Base-by-base conservation (phyloP, 2,797 vertebrate species). In the Synanceia verrucosa region DNA sequence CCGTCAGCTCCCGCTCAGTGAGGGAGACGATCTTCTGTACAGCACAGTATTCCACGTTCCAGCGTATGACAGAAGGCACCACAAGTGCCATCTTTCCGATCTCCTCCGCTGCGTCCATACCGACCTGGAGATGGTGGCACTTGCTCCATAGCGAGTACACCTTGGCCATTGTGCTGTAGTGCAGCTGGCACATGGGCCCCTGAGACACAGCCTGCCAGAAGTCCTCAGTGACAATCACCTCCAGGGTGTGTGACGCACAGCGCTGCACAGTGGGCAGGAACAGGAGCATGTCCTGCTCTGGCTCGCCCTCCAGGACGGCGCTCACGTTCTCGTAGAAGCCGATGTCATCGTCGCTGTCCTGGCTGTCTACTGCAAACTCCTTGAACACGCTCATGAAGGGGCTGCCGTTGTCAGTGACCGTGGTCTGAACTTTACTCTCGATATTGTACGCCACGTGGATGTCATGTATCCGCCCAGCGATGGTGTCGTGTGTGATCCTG, bases 381-480 rank as follows among this genome's bases (percentile, higher is more conserved):
- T 82, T 90, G 78, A 94, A 94, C 4, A 92, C 89, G 33, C 92
- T 91, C 39, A 84, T 52, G 0, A 94, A 92, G 21, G 88, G 91
- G 77, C 92, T 93, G 61, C 90, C 92, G 9, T 94, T 94, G 70
- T 94, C 93, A 0, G 92, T 88, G 59, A 94, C 87, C 0, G 92
- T 93, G 73, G 91, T 92, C 70, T 91, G 90, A 10, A 94, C 91
- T 75, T 94, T 94, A 18, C 85, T 88, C n/a, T 94, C 91, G 0
- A 94, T 90, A 21, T 90, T 92, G 76, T 87, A 93, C 1, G 90
- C 84, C 55, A 86, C 86, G 1, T 94, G 93, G 61, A 90, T 86
- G 81, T 94, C 90, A 0, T 91, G 90, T 61, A 94, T 93, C 50
- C 89, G 88, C 4, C 88, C 90, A 0, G 92, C 90, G 0, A 93